Evolutionary conservation across 2,113 vertebrate genomes (phyloP).

Genomic region (Chamaetylas fuelleborni): DNA sequence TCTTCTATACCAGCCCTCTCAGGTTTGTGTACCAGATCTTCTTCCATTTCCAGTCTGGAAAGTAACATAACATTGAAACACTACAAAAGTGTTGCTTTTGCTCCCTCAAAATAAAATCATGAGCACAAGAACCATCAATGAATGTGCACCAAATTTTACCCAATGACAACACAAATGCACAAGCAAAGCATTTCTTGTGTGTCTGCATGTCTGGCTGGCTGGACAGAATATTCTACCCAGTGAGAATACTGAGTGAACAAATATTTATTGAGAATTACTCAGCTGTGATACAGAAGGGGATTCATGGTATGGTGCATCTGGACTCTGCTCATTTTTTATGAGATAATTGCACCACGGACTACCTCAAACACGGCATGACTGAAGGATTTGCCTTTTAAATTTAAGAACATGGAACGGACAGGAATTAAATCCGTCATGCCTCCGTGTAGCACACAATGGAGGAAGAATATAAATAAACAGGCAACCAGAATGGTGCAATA

Average conservation of each 20-base stretch:
- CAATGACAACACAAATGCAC: neutral
- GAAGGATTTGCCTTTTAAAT: constrained; percentile 75
- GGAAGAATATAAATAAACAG: constrained; percentile 76
- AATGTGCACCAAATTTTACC: neutral
- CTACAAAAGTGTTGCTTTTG: neutral
- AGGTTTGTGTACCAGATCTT: neutral
- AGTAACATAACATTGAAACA: neutral
- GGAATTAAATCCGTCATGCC: constrained; percentile 84
- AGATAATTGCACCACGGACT: constrained; percentile 77
- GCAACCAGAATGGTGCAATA: constrained; percentile 73
- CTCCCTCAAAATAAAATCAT: neutral
- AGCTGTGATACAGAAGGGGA: constrained; percentile 75
- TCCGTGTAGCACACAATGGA: constrained; percentile 67
- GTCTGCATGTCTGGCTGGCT: neutral
- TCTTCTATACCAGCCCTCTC: neutral
- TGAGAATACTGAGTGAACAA: constrained; percentile 83
- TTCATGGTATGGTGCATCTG: constrained; percentile 73
- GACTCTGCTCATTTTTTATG: constrained; percentile 74
- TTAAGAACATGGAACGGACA: constrained; percentile 74
- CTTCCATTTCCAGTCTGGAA: neutral
- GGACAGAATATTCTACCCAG: neutral
- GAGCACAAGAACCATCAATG: neutral
- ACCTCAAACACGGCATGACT: constrained; percentile 68
- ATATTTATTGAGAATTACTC: constrained; percentile 88
- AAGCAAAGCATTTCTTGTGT: neutral